Evolutionary conservation across 2,797 vertebrate genomes (phyloP), one percentile per base, ranked within the genome.

Genomic region (Darevskia nairensis): DNA sequence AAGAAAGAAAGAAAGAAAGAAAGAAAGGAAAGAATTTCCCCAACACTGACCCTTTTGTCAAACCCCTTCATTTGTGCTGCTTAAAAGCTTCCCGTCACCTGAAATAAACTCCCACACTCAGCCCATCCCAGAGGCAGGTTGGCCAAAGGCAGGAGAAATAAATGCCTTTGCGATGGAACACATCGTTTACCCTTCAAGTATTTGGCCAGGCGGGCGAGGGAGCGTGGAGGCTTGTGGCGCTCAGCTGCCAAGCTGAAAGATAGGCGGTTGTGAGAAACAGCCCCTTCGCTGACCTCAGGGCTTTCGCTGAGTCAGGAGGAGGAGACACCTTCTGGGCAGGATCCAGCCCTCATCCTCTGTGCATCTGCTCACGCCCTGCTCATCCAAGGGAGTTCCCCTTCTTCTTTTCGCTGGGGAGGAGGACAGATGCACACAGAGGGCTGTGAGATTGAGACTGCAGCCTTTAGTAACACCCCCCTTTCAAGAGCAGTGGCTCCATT

Each of bases 51-150:
- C 72, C 35, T 76, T 44, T 39, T 78, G 66, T 27, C 82, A 32
- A 68, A 27, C 66, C 78, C 80, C 76, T 79, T 41, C 1, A 0
- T 46, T 55, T 76, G 39, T 82, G 55, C 59, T 69, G 74, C 72
- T 10, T 50, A 13, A 55, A 87, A 80, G 39, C 84, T 59, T 15
- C 11, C 92, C 80, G 82, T 74, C 88, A 80, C 71, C 88, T 77
- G 69, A 93, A 92, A 89, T 84, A 89, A 93, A 76, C 80, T 46
- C 76, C 83, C 59, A 3, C 81, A 41, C 50, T 50, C 76, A 6
- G 68, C 55, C 74, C 74, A 1, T 0, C 61, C 87, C 5, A 29
- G 71, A 32, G 32, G 25, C 69, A 23, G n/a, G 23, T 21, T 75
- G 66, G 80, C 79, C 85, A 88, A 86, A 23, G 35, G 13, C 27